Evolutionary conservation across 2,113 vertebrate species (phyloP).

Genomic region (Grus americana): DNA sequence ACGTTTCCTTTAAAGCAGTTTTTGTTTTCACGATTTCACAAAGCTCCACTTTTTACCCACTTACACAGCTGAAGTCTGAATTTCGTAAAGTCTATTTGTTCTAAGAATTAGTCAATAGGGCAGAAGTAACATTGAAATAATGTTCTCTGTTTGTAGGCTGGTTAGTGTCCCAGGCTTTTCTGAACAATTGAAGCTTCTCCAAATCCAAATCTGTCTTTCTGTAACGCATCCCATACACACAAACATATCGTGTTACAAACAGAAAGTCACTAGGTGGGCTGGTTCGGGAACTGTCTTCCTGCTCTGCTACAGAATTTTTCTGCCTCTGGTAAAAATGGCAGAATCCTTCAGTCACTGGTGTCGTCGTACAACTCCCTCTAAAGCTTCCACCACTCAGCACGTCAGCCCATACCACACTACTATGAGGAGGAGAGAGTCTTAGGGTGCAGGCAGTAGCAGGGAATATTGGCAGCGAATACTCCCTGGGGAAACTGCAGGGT

Average conservation of each 20-base stretch:
- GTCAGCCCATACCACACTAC: not conserved
- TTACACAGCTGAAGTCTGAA: conserved; percentile 9
- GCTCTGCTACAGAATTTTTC: not conserved
- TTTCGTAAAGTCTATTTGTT: conserved; percentile 17
- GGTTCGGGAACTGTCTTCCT: not conserved
- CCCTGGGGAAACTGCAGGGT: not conserved
- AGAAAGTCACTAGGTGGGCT: not conserved
- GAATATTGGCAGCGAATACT: not conserved
- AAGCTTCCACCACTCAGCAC: not conserved
- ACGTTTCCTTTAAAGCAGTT: not conserved
- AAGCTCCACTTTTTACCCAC: conserved; percentile 21
- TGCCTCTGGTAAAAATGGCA: not conserved
- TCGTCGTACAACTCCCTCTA: not conserved
- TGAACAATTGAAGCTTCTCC: not conserved
- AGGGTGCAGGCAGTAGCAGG: not conserved
- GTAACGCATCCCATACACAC: not conserved
- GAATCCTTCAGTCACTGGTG: not conserved
- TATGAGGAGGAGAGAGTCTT: not conserved
- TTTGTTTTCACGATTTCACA: conserved; percentile 32
- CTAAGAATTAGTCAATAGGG: conserved; percentile 19
- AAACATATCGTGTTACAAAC: not conserved
- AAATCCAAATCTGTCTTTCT: not conserved
- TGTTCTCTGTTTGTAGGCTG: not conserved
- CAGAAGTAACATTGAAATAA: conserved; percentile 1
- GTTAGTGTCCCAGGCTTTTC: not conserved